Evolutionary conservation across 2,797 vertebrate genomes (phyloP), one percentile per base, ranked within the genome.

Genomic region (Chlorospingus semifuscus): DNA sequence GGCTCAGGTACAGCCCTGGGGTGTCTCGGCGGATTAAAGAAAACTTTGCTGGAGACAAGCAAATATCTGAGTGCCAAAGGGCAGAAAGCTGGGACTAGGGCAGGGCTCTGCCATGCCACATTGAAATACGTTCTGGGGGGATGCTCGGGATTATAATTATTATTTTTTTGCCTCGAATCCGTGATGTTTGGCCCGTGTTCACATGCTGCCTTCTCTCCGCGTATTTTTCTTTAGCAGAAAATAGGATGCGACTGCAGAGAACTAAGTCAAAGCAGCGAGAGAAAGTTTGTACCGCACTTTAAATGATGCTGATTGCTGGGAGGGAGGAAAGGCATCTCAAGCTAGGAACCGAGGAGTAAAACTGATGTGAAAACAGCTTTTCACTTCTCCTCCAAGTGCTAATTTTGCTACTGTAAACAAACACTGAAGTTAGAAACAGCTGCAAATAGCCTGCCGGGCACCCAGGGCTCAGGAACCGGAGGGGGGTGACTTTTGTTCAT

Each of bases 401-500:
- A 94, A 95, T 75, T 96, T 96, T 75, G 90, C 96, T 97, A 80
- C 96, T 94, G 95, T 82, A 97, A 96, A 89, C 91, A 97, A 96
- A 95, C 85, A 96, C 89, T 66, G 95, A 96, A 96, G 94, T 97
- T 96, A 72, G 59, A 95, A 88, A 95, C 96, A 97, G 96, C 96
- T 97, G 97, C 89, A 96, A 93, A 92, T 63, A 95, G 93, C 91
- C 89, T 87, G 90, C 87, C 61, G 85, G 94, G 84, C 89, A 90
- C 94, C 82, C 72, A 79, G 92, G 95, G 87, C 57, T 75, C 19
- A 12, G 77, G 50, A 7, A 49, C 14, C 12, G 19, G 66, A 50
- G 15, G 34, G 39, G 22, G 30, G 15, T 49, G 63, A 64, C 90
- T 96, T 94, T 95, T 81, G 68, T 66, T 84, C 83, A 39, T 68